Conservation (phyloP, 2,797 vertebrate genomes). For the Spondyliosoma cantharus region DNA sequence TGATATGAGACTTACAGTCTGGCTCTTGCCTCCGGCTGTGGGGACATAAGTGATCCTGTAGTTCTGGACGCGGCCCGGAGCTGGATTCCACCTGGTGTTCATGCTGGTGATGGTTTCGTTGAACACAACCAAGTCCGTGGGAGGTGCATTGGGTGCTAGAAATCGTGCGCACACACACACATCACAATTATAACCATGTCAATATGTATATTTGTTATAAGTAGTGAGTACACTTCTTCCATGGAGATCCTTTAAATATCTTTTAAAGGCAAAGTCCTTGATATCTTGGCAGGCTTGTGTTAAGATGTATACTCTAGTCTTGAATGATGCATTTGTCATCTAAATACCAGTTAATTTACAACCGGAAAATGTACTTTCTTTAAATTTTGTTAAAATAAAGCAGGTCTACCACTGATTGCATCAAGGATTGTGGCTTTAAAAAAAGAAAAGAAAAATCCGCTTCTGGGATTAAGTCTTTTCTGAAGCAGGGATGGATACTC, state of each 20-base stretch:
- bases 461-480: slow-evolving; percentile 73
- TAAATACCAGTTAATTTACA: background rate
- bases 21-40: slow-evolving; percentile 86
- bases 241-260: slow-evolving; percentile 20
- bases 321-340: background rate
- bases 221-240: background rate
- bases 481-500: slow-evolving; percentile 57
- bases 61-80: slow-evolving; percentile 91
- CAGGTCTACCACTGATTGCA: background rate
- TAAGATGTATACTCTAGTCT: background rate
- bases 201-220: background rate
- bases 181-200: slow-evolving; percentile 37
- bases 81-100: slow-evolving; percentile 94
- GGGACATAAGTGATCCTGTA: slow-evolving; percentile 92
- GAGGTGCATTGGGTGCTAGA: slow-evolving; percentile 89
- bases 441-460: slow-evolving; percentile 75
- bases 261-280: slow-evolving; percentile 80
- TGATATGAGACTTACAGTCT: slow-evolving; percentile 83
- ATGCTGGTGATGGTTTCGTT: slow-evolving; percentile 93
- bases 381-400: background rate
- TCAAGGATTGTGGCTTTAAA: slow-evolving; percentile 81
- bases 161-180: slow-evolving; percentile 36
- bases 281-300: slow-evolving; percentile 39
- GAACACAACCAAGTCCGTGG: slow-evolving; percentile 94
- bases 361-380: background rate